A percentile compares a stretch with the other conserved stretches of the same genome.
phyloP scores from a whole-genome alignment of 2,888 invertebrate genomes.

The Lasioglossum malachurum region DNA sequence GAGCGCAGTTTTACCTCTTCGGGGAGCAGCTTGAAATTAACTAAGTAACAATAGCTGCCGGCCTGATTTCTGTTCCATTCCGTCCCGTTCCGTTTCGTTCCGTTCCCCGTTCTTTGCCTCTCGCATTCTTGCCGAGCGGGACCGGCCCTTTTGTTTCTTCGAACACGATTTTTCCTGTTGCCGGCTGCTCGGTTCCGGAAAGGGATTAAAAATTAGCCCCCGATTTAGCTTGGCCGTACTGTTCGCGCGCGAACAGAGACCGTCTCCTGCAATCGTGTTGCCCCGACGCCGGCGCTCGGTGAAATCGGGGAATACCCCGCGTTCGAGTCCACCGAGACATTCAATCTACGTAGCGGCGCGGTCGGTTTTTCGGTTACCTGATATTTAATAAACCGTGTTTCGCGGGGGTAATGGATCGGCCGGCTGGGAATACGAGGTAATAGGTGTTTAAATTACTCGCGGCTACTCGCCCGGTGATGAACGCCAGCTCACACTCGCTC shows the following conservation, averaged over 20 bases:
- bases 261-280: neutral
- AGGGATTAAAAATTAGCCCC: slow-evolving; percentile 34
- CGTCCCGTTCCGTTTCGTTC: neutral
- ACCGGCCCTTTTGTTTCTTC: slow-evolving; percentile 33
- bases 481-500: neutral
- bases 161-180: slow-evolving; percentile 33
- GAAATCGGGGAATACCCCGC: neutral
- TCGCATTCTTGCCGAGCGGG: slow-evolving; percentile 26
- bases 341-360: neutral
- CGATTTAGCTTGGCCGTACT: neutral
- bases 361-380: slow-evolving; percentile 6
- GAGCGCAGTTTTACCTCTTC: slow-evolving; percentile 66
- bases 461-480: slow-evolving; percentile 20
- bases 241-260: no score
- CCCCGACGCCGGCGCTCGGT: neutral
- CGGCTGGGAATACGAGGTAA: slow-evolving; percentile 41
- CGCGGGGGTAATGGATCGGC: slow-evolving; percentile 50
- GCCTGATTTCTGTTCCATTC: slow-evolving; percentile 46
- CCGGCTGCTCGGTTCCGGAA: slow-evolving; percentile 11
- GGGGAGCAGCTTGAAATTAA: slow-evolving; percentile 71
- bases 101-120: neutral
- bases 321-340: neutral
- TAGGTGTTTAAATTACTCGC: slow-evolving; percentile 54
- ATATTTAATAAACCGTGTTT: slow-evolving; percentile 49
- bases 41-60: slow-evolving; percentile 73